A percentile compares a stretch with the other conserved stretches of the same genome.
These are phyloP conservation scores for Pavo muticus DNA, from an alignment of 2,113 vertebrate genomes.

Conservation along the genomic window DNA sequence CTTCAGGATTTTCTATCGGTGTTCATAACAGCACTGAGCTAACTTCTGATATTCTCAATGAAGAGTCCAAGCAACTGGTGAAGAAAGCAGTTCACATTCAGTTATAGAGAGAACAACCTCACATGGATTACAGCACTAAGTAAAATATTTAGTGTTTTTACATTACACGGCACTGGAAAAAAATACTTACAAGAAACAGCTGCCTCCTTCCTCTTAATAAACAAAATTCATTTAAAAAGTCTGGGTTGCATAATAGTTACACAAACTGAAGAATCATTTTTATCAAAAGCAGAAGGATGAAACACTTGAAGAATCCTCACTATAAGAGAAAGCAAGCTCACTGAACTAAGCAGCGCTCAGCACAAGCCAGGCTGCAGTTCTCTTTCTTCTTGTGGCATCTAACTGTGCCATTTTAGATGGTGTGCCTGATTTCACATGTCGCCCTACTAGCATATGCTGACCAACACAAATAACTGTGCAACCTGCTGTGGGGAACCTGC, in stretches of 20 bases:
- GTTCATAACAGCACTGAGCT: neutral
- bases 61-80: neutral
- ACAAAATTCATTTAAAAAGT: slow-evolving; percentile 23
- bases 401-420: accelerated
- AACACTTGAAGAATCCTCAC: slow-evolving; percentile 14
- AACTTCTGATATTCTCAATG: neutral
- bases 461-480: too few relatives aligned
- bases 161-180: neutral
- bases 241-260: neutral
- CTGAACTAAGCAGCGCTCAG: neutral
- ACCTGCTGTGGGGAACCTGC: too few relatives aligned
- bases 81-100: neutral
- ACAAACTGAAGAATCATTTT: slow-evolving; percentile 1
- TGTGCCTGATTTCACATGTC: neutral
- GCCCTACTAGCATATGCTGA: accelerated
- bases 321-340: neutral
- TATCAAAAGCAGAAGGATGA: neutral
- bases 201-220: slow-evolving; percentile 7
- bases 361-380: neutral
- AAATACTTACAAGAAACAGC: slow-evolving; percentile 19
- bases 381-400: accelerated
- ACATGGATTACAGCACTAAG: neutral
- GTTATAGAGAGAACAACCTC: neutral
- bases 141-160: neutral
- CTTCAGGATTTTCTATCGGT: neutral